A percentile compares a stretch with the other conserved stretches of the same genome.
phyloP scores from a whole-genome alignment of 2,113 vertebrate genomes.

The Protobothrops flavoviridis region DNA sequence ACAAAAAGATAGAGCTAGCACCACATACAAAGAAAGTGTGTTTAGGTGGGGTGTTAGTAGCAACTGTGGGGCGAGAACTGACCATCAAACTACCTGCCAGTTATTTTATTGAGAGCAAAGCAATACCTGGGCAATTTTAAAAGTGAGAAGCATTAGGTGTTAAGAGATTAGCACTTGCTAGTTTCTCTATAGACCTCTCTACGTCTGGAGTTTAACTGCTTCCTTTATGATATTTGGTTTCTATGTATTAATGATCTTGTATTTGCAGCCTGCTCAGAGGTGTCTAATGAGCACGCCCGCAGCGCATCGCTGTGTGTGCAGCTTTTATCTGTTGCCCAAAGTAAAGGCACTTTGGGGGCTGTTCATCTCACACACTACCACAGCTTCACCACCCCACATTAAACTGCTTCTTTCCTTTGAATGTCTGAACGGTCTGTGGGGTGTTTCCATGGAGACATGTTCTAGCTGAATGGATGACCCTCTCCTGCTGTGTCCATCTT shows the following conservation, averaged over 20 bases:
- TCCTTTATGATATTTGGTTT: neutral
- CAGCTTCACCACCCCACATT: neutral
- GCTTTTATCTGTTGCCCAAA: neutral
- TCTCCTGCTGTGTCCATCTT: neutral
- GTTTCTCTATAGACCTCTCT: neutral
- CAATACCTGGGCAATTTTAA: neutral
- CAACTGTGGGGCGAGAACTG: neutral
- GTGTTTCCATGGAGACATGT: slow-evolving; percentile 18
- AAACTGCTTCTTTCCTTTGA: slow-evolving; percentile 12
- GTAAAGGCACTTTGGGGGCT: neutral
- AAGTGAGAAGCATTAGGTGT: neutral
- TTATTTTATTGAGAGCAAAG: neutral
- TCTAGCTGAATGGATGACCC: neutral
- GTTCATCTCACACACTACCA: neutral
- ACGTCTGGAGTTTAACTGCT: neutral
- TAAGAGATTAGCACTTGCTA: neutral
- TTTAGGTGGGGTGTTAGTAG: neutral
- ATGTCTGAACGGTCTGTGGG: slow-evolving; percentile 7
- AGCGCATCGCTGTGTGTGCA: neutral
- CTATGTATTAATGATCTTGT: neutral
- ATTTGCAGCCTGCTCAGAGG: neutral
- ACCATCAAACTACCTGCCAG: neutral
- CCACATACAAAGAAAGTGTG: neutral
- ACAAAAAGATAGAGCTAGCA: neutral
- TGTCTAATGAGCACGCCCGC: neutral